Evolutionary conservation across 1,140 invertebrate species (phyloP).

Genomic region (Linepithema humile): DNA sequence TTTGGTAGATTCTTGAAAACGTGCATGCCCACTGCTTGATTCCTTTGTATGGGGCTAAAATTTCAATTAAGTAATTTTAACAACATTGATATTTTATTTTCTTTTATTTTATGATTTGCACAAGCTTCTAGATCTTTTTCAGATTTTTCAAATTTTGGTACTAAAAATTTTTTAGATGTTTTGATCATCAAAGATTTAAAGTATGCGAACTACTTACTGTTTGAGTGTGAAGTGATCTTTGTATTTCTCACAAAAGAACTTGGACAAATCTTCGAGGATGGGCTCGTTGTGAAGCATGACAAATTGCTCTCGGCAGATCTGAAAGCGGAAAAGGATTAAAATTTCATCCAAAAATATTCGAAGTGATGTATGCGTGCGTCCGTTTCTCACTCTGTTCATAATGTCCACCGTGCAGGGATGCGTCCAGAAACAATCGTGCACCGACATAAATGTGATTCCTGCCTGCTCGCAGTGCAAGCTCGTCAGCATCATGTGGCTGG

Average conservation of each 20-base stretch:
- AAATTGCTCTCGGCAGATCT: constrained; percentile 98
- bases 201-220: constrained; percentile 57
- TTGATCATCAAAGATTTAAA: constrained; percentile 18
- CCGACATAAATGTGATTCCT: constrained; percentile 96
- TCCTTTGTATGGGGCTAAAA: background rate
- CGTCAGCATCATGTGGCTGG: constrained; percentile 99
- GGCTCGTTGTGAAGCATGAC: constrained; percentile 96
- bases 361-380: background rate
- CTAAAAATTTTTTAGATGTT: constrained; percentile 17
- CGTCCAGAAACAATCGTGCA: constrained; percentile 99
- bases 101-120: constrained; percentile 53
- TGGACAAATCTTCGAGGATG: constrained; percentile 95
- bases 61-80: constrained; percentile 68
- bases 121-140: constrained; percentile 17
- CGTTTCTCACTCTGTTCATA: constrained; percentile 93
- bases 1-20: constrained; percentile 84
- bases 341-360: background rate
- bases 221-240: constrained; percentile 73
- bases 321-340: constrained; percentile 73
- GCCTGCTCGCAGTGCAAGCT: constrained; percentile 92
- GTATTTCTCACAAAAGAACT: constrained; percentile 89
- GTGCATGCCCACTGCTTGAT: background rate
- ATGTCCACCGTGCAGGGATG: constrained; percentile 94
- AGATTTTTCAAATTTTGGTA: too few species aligned
- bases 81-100: constrained; percentile 85